Conservation (phyloP, 2,113 vertebrate genomes). For the Sterna hirundo region DNA sequence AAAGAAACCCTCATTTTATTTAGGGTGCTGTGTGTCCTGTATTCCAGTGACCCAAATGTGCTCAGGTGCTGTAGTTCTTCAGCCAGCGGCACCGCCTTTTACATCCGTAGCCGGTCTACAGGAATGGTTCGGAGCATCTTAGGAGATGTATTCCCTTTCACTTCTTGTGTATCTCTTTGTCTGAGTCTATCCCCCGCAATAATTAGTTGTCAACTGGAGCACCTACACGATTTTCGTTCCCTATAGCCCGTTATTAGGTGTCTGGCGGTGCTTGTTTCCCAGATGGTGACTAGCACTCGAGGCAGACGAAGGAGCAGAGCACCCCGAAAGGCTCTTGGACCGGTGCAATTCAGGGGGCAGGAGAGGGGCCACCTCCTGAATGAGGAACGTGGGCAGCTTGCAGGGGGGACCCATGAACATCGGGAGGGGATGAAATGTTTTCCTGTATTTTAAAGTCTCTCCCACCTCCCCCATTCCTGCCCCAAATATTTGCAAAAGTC, state of each 20-base stretch:
- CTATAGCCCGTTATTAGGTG: too few species aligned
- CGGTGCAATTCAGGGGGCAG: rapidly evolving
- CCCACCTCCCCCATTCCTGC: background rate
- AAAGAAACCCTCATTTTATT: background rate
- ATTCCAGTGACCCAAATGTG: background rate
- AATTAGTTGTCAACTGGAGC: background rate
- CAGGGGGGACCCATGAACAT: rapidly evolving
- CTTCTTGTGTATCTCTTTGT: background rate
- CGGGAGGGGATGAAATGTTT: background rate
- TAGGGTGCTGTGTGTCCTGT: background rate
- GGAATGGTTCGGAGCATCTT: background rate
- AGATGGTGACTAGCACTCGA: background rate
- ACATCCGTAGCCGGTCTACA: background rate
- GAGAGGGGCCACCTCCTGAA: background rate
- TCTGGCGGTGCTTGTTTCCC: background rate
- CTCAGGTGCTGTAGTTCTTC: background rate
- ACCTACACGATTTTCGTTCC: background rate
- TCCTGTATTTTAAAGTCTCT: background rate
- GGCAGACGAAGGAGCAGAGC: background rate
- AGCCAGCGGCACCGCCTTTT: rapidly evolving
- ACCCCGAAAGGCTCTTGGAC: background rate
- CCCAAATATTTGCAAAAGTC: background rate
- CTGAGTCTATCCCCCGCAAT: background rate
- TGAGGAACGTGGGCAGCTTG: background rate
- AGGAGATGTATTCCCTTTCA: background rate